Evolutionary conservation across 2,888 invertebrate species (phyloP).

Genomic region (Aricia artaxerxes): DNA sequence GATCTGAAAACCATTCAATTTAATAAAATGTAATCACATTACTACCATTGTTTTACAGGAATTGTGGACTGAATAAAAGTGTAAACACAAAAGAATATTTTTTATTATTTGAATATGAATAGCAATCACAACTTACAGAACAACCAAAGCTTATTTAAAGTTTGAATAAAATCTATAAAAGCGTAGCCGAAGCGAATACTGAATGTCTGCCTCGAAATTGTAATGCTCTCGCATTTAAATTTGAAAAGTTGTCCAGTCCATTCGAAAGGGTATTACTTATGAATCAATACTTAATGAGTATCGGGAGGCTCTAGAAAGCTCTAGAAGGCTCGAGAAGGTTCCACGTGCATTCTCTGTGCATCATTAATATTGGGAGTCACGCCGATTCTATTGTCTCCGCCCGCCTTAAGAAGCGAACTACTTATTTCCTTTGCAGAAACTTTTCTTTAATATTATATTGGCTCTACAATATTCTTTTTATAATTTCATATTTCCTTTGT

Average conservation of each 20-base stretch:
- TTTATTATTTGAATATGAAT: conserved; percentile 34
- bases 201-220: conserved; percentile 51
- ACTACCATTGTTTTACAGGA: not conserved
- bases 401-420: conserved; percentile 66
- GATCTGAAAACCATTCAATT: not conserved
- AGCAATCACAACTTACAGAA: conserved; percentile 34
- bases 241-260: conserved; percentile 67
- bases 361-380: conserved; percentile 79
- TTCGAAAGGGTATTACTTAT: conserved; percentile 76
- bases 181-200: conserved; percentile 36
- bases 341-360: conserved; percentile 73
- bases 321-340: conserved; percentile 49
- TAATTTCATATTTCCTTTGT: conserved; percentile 34
- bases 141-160: conserved; percentile 36
- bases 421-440: conserved; percentile 70
- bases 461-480: conserved; percentile 44
- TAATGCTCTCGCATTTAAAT: conserved; percentile 67
- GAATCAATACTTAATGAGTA: conserved; percentile 80
- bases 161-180: conserved; percentile 38
- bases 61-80: conserved; percentile 16
- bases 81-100: conserved; percentile 30
- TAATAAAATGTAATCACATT: conserved; percentile 22
- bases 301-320: conserved; percentile 62
- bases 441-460: conserved; percentile 61
- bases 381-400: conserved; percentile 70